Evolutionary conservation across 2,113 vertebrate genomes (phyloP).

Genomic region (Elephantulus edwardii): DNA sequence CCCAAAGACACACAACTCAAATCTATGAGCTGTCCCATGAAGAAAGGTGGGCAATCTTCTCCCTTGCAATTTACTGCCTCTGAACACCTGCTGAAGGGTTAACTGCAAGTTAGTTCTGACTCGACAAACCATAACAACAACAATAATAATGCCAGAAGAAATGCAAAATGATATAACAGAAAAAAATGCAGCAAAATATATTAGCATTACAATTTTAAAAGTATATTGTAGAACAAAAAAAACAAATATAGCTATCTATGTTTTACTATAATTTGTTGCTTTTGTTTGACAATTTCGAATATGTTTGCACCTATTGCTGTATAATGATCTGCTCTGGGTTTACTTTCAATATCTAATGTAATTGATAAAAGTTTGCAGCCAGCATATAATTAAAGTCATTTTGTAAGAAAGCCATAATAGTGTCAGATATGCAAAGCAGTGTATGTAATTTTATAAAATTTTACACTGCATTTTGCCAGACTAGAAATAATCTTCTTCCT

Average conservation of each 20-base stretch:
- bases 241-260: background rate
- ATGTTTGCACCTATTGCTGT: background rate
- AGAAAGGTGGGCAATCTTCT: too few relatives aligned
- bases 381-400: background rate
- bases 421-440: background rate
- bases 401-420: background rate
- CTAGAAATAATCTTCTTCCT: background rate
- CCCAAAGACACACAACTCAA: too few relatives aligned
- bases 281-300: background rate
- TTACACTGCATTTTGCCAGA: background rate
- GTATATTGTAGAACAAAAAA: background rate
- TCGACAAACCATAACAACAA: background rate
- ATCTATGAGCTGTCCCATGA: too few relatives aligned
- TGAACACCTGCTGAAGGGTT: too few relatives aligned
- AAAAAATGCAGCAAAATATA: background rate
- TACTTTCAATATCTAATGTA: background rate
- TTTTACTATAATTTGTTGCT: background rate
- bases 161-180: background rate
- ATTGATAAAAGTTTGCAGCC: background rate
- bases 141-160: background rate
- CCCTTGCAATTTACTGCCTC: too few relatives aligned
- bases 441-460: background rate
- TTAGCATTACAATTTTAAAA: background rate
- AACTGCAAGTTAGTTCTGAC: too few relatives aligned
- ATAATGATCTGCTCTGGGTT: background rate